Evolutionary conservation across 2,113 vertebrate species (phyloP).

Genomic region (Ictalurus furcatus): DNA sequence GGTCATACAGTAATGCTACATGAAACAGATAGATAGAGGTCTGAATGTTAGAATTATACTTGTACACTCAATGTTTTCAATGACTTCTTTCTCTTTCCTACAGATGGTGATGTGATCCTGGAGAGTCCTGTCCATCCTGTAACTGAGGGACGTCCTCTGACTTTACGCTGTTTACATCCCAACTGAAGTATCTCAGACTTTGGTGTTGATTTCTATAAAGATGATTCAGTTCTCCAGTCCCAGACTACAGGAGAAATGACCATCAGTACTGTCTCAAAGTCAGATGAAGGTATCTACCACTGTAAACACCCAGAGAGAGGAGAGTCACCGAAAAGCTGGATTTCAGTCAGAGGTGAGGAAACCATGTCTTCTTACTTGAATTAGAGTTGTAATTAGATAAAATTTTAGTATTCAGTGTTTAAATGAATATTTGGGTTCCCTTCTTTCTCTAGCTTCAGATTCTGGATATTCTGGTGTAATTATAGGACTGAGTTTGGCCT

Average conservation of each 20-base stretch:
- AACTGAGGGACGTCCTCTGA: not conserved
- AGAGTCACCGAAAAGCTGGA: no score
- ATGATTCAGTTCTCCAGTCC: not conserved
- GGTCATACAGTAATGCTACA: no score
- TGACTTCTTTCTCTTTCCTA: not conserved
- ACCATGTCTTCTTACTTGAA: no score
- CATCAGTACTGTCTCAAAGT: no score
- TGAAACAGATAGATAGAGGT: no score
- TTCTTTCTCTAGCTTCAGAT: not conserved
- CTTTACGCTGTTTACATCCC: not conserved
- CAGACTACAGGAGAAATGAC: no score
- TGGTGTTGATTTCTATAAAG: conserved; percentile 54
- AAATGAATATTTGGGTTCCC: not conserved
- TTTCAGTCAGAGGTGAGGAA: no score
- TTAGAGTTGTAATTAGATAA: not conserved
- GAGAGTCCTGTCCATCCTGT: not conserved
- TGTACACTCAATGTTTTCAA: not conserved
- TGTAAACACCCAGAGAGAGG: no score
- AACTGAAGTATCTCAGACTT: not conserved
- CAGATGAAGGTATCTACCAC: no score
- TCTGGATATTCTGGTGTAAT: not conserved
- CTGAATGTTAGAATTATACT: no score
- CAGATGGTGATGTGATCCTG: conserved; percentile 1
- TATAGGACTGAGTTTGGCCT: not conserved
- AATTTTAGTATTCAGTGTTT: not conserved